A percentile compares a stretch with the other conserved stretches of the same genome.
Evolutionary conservation across 2,797 vertebrate species (phyloP).

Genomic region (Manis javanica): DNA sequence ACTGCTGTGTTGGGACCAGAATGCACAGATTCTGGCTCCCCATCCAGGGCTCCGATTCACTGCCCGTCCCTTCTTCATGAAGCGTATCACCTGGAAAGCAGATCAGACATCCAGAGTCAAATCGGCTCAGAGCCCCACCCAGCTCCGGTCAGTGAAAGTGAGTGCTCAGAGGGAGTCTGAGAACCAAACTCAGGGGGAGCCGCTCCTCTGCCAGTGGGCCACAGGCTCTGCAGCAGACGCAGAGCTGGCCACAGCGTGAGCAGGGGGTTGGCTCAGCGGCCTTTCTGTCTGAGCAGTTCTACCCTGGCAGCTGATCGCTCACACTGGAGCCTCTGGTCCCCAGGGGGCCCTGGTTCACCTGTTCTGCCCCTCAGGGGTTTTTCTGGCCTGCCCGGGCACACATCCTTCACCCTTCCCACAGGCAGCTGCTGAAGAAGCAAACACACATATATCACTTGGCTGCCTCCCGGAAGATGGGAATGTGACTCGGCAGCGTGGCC

Average conservation of each 20-base stretch:
- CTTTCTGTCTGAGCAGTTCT: background rate
- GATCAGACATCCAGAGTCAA: too few relatives aligned
- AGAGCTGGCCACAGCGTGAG: rapidly evolving
- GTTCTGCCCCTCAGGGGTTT: background rate
- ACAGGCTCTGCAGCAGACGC: too few relatives aligned
- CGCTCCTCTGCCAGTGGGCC: background rate
- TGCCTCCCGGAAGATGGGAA: background rate
- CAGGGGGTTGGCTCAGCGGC: rapidly evolving
- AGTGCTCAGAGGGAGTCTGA: background rate
- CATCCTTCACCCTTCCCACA: background rate
- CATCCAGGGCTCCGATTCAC: too few relatives aligned
- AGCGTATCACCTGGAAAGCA: background rate
- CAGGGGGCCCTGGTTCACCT: background rate
- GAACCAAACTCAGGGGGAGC: background rate
- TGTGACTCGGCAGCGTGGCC: background rate
- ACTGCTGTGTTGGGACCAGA: rapidly evolving
- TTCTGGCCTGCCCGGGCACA: background rate
- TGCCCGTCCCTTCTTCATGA: rapidly evolving
- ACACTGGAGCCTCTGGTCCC: rapidly evolving
- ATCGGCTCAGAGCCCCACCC: rapidly evolving
- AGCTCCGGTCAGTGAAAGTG: too few relatives aligned
- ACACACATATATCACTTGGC: rapidly evolving
- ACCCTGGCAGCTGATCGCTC: background rate
- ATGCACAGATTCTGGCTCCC: too few relatives aligned
- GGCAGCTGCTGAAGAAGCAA: background rate